Evolutionary conservation across 2,797 vertebrate species (phyloP).

Genomic region (Danio albolineatus): DNA sequence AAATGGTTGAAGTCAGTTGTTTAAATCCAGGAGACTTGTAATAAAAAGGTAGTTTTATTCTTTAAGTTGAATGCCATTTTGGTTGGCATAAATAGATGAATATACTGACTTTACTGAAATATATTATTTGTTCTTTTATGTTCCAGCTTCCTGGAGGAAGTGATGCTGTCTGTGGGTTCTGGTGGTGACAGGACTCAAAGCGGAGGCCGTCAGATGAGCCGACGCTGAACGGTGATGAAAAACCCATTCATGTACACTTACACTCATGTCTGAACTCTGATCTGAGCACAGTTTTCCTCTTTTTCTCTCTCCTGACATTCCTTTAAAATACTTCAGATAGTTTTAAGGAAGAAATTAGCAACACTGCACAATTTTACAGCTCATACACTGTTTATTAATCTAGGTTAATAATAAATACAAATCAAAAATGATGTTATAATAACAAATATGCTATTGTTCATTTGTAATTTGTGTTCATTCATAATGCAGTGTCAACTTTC

Average conservation of each 20-base stretch:
- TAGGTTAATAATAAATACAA: background rate
- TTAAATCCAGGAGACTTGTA: too few species aligned
- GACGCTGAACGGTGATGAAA: conserved; percentile 66
- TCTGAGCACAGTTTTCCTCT: conserved; percentile 16
- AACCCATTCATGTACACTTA: background rate
- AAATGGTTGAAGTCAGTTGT: too few species aligned
- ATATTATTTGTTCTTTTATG: background rate
- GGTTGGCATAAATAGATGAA: too few species aligned
- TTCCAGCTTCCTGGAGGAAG: conserved; percentile 79
- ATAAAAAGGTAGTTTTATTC: too few species aligned
- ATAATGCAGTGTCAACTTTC: background rate
- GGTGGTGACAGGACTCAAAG: conserved; percentile 62
- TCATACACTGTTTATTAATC: background rate
- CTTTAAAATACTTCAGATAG: conserved; percentile 14
- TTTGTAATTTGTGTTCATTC: background rate
- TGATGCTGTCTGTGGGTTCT: conserved; percentile 64
- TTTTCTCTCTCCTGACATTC: conserved; percentile 52
- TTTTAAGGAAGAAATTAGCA: background rate
- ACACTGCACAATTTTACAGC: background rate
- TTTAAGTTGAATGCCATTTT: too few species aligned
- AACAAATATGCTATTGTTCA: background rate
- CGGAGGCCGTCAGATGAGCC: conserved; percentile 64
- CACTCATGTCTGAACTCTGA: conserved; percentile 9
- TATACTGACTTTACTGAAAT: background rate
- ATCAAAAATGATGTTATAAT: background rate